Evolutionary conservation across 2,888 invertebrate genomes (phyloP).

Genomic region (Nomada flava): DNA sequence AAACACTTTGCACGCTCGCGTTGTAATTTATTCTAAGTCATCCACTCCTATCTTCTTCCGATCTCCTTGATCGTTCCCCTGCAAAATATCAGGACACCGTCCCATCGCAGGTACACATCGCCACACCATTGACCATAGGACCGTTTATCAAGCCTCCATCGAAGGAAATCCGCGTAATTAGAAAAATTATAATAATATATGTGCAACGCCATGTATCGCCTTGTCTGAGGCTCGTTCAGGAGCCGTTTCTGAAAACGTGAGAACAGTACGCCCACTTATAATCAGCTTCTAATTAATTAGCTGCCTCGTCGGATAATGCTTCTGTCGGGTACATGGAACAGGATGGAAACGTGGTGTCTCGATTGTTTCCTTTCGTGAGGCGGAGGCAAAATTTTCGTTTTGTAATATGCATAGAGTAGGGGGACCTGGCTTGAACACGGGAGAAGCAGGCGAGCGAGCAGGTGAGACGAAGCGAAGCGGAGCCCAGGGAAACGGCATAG

Average conservation of each 20-base stretch:
- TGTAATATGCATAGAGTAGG: conserved; percentile 35
- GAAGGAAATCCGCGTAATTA: not conserved
- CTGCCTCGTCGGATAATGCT: conserved; percentile 6
- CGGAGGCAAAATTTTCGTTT: conserved; percentile 50
- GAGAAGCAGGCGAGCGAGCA: conserved; percentile 62
- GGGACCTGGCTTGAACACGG: conserved; percentile 16
- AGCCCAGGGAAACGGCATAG: conserved; percentile 71
- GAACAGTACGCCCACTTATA: conserved; percentile 14
- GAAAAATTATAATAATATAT: not conserved
- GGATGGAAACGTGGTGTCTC: conserved; percentile 35
- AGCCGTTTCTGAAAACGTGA: conserved; percentile 19
- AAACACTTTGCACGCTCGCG: not conserved
- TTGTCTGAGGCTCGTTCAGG: not conserved
- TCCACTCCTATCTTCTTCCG: not conserved
- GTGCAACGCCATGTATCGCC: not conserved
- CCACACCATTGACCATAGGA: not conserved
- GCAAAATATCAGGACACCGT: too few species aligned
- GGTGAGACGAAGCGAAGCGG: conserved; percentile 74
- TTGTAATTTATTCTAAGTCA: not conserved
- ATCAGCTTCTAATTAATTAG: conserved; percentile 35
- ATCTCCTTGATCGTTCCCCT: not conserved
- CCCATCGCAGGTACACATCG: too few species aligned
- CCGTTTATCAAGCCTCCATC: not conserved
- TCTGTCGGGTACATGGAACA: not conserved
- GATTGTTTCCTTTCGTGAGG: conserved; percentile 39